Conservation (phyloP, 2,888 invertebrate species). For the Cheilosia impressa region DNA sequence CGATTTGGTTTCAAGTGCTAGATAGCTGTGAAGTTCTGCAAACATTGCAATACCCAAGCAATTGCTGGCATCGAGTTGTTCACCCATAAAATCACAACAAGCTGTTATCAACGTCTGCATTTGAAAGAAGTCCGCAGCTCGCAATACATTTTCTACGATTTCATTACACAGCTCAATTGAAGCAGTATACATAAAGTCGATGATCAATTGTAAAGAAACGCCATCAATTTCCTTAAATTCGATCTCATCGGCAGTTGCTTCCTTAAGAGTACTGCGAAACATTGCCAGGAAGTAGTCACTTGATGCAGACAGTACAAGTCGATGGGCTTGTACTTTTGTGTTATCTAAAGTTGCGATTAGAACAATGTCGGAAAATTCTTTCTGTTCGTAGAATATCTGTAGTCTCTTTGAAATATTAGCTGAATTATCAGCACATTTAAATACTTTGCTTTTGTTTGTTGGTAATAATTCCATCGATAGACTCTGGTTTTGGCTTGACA, state of each 20-base stretch:
- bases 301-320: conserved; percentile 3
- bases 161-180: conserved; percentile 3
- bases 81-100: conserved; percentile 6
- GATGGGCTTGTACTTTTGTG: conserved; percentile 12
- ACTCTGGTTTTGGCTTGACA: too few relatives aligned
- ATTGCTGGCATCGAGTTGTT: background rate
- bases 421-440: too few relatives aligned
- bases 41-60: background rate
- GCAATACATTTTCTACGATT: background rate
- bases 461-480: background rate
- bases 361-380: conserved; percentile 21
- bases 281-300: conserved; percentile 20
- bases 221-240: background rate
- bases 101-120: background rate
- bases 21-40: background rate
- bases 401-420: background rate
- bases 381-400: background rate
- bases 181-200: conserved; percentile 13
- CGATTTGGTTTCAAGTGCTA: background rate
- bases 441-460: too few relatives aligned
- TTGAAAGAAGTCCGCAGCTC: background rate
- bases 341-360: background rate
- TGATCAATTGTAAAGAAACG: background rate
- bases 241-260: background rate
- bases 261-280: background rate